Evolutionary conservation across 2,888 invertebrate genomes (phyloP).

Genomic region (Acronicta alni): DNA sequence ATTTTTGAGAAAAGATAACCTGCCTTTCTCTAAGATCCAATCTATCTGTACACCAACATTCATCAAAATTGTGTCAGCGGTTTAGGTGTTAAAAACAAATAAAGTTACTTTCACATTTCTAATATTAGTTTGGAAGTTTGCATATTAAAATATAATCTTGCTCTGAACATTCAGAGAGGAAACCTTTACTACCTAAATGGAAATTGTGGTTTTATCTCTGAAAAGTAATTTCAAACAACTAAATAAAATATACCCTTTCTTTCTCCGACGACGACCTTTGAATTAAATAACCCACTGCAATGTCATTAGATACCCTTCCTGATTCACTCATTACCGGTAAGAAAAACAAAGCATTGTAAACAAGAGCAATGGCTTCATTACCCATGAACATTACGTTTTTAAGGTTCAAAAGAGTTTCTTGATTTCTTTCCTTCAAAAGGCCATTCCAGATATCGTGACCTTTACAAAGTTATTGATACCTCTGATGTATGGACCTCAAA

Average conservation of each 20-base stretch:
- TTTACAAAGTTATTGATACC: no score
- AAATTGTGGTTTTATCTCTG: neutral
- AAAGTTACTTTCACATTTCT: no score
- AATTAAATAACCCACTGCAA: constrained; percentile 36
- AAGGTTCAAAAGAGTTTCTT: neutral
- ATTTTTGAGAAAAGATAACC: no score
- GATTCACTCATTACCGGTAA: constrained; percentile 31
- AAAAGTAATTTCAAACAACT: neutral
- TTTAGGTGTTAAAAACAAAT: no score
- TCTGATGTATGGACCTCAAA: no score
- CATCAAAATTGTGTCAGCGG: no score
- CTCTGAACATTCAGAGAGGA: neutral
- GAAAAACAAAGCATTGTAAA: constrained; percentile 29
- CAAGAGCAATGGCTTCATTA: constrained; percentile 41
- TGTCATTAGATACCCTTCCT: constrained; percentile 24
- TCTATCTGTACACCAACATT: no score
- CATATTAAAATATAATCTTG: neutral
- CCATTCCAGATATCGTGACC: neutral
- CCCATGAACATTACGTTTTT: constrained; percentile 35
- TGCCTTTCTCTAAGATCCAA: no score
- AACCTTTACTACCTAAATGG: neutral
- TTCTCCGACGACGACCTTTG: constrained; percentile 1
- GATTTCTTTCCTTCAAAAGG: no score
- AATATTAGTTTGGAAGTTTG: no score
- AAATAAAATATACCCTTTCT: constrained; percentile 5